Percentiles rank a stretch among this genome's conserved stretches.
These are phyloP conservation scores for Neodontobutis hainanensis DNA, from an alignment of 2,113 vertebrate species.

Conservation along the genomic window DNA sequence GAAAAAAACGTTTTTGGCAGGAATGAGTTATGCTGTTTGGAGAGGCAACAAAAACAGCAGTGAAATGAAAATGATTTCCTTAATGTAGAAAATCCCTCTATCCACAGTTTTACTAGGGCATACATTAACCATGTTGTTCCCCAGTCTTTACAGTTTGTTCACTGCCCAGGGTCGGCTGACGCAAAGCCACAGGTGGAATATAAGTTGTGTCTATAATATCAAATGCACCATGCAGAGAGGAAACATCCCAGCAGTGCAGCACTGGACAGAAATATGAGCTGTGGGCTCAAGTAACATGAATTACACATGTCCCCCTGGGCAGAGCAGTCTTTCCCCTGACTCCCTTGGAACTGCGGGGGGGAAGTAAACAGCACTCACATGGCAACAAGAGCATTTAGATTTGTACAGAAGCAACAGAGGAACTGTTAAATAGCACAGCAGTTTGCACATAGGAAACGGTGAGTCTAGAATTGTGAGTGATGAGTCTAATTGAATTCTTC, in stretches of 20 bases:
- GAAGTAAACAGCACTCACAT: conserved; percentile 50
- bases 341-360: conserved; percentile 12
- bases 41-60: too few species aligned
- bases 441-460: conserved; percentile 4
- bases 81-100: too few species aligned
- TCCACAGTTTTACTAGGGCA: neutral
- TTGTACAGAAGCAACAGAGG: conserved; percentile 4
- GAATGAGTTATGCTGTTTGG: too few species aligned
- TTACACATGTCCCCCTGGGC: conserved; percentile 7
- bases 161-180: conserved; percentile 3
- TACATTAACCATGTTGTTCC: neutral
- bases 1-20: too few species aligned
- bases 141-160: conserved; percentile 2
- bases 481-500: conserved; percentile 53
- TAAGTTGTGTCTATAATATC: conserved; percentile 25
- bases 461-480: conserved; percentile 18
- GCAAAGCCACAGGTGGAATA: conserved; percentile 21
- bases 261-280: conserved; percentile 32
- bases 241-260: conserved; percentile 37
- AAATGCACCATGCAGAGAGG: conserved; percentile 26
- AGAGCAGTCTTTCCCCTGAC: conserved; percentile 6
- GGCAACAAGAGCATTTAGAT: conserved; percentile 49
- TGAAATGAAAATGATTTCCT: too few species aligned
- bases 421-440: conserved; percentile 25
- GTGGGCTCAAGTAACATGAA: conserved; percentile 8